Percentiles rank a stretch among this genome's conserved stretches.
These are phyloP conservation scores for Brachystomella parvula DNA, from an alignment of 1,140 invertebrate genomes.

Conservation along the genomic window DNA sequence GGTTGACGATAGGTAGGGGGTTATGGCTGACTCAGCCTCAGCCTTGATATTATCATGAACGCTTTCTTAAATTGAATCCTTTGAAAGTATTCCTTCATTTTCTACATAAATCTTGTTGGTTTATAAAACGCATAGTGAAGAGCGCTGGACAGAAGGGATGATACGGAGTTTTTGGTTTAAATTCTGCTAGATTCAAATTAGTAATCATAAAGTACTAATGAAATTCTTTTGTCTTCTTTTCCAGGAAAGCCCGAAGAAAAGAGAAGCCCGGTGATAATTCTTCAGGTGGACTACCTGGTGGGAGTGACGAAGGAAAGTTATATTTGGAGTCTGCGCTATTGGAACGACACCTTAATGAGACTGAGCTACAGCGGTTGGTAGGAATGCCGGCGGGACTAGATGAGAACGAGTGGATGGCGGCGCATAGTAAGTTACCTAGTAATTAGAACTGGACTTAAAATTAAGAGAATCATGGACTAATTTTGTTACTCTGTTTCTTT, in stretches of 20 bases:
- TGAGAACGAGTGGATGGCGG: constrained; percentile 97
- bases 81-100: background rate
- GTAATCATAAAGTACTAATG: background rate
- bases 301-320: constrained; percentile 79
- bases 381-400: constrained; percentile 87
- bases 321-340: constrained; percentile 89
- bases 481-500: constrained; percentile 34
- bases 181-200: background rate
- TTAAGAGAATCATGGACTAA: no score
- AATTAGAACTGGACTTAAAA: background rate
- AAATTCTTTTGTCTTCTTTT: constrained; percentile 37
- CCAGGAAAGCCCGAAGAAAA: constrained; percentile 92
- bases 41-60: background rate
- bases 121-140: no score
- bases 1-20: background rate
- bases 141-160: no score
- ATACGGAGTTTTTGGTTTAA: background rate
- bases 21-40: background rate
- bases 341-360: constrained; percentile 83
- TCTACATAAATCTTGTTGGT: no score
- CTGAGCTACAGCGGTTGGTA: constrained; percentile 83
- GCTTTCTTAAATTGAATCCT: background rate
- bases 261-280: constrained; percentile 59
- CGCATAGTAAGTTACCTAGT: constrained; percentile 70
- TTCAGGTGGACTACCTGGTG: constrained; percentile 40